A percentile compares a stretch with the other conserved stretches of the same genome.
These are phyloP conservation scores for Fulmarus glacialis DNA, from an alignment of 2,113 vertebrate genomes.

Conservation along the genomic window DNA sequence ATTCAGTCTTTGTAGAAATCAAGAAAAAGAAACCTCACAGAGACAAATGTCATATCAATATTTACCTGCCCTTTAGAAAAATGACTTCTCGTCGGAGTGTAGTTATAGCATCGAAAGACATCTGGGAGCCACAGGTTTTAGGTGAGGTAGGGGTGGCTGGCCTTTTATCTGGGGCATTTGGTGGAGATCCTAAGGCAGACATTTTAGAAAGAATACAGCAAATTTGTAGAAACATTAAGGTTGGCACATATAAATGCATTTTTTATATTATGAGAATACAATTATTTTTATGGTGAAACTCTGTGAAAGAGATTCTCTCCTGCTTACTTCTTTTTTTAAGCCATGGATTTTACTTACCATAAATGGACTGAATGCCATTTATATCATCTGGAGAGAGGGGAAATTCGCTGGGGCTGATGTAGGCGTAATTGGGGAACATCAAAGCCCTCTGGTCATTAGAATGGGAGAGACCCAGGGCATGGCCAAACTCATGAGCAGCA, in stretches of 20 bases:
- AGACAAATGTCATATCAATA: neutral
- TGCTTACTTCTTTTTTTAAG: neutral
- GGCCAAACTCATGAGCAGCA: conserved; percentile 95
- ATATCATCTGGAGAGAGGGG: conserved; percentile 87
- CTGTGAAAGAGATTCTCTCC: neutral
- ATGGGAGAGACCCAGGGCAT: conserved; percentile 89
- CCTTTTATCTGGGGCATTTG: conserved; percentile 17
- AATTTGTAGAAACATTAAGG: neutral
- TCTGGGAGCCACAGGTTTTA: conserved; percentile 76
- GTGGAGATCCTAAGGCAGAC: conserved; percentile 28
- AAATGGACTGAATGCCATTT: conserved; percentile 88
- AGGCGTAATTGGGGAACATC: conserved; percentile 88
- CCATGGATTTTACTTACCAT: conserved; percentile 78
- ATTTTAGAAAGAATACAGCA: neutral
- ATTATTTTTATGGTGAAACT: neutral
- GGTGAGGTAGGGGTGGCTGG: conserved; percentile 62
- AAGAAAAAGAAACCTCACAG: neutral
- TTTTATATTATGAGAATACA: neutral
- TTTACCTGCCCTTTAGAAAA: conserved; percentile 93
- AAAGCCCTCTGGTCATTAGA: conserved; percentile 85
- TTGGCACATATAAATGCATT: neutral
- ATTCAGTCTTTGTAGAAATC: neutral
- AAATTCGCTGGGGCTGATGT: conserved; percentile 74
- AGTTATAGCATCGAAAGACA: conserved; percentile 84
- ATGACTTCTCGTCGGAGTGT: conserved; percentile 82